A percentile compares a stretch with the other conserved stretches of the same genome.
These are phyloP conservation scores for Atractosteus spatula DNA, from an alignment of 2,113 vertebrate species.

Conservation along the genomic window DNA sequence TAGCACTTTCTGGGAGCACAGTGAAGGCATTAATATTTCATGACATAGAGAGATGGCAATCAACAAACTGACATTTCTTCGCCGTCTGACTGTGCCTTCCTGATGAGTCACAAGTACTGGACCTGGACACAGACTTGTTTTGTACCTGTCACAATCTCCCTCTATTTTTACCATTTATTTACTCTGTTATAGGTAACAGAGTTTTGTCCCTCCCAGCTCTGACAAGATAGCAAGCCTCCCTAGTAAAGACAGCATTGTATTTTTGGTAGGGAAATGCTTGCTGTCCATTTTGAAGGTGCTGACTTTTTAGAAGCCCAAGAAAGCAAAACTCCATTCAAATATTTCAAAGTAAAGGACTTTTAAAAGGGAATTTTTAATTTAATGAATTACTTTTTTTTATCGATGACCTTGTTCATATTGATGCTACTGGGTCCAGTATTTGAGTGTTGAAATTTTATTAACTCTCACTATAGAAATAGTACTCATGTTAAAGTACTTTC, in stretches of 20 bases:
- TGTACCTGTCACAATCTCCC: constrained; percentile 54
- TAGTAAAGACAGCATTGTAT: constrained; percentile 38
- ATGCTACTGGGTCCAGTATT: no score
- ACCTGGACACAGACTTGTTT: constrained; percentile 60
- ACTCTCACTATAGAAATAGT: no score
- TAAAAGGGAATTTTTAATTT: no score
- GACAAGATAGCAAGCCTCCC: constrained; percentile 58
- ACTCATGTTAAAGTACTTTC: no score
- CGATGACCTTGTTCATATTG: no score
- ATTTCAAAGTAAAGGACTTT: no score
- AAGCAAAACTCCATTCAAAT: no score
- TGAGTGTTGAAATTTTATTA: no score
- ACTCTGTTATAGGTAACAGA: constrained; percentile 68
- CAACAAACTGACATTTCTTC: constrained; percentile 59
- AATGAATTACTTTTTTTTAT: no score
- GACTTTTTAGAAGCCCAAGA: no score
- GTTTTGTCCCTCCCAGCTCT: constrained; percentile 53
- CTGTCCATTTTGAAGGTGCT: no score
- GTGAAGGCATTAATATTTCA: constrained; percentile 21
- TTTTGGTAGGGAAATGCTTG: not conserved
- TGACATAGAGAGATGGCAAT: constrained; percentile 54
- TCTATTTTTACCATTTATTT: constrained; percentile 72
- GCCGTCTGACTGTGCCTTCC: constrained; percentile 54
- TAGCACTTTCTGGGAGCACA: constrained; percentile 66
- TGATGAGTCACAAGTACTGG: constrained; percentile 48